Evolutionary conservation across 2,113 vertebrate species (phyloP).

Genomic region (Neodontobutis hainanensis): DNA sequence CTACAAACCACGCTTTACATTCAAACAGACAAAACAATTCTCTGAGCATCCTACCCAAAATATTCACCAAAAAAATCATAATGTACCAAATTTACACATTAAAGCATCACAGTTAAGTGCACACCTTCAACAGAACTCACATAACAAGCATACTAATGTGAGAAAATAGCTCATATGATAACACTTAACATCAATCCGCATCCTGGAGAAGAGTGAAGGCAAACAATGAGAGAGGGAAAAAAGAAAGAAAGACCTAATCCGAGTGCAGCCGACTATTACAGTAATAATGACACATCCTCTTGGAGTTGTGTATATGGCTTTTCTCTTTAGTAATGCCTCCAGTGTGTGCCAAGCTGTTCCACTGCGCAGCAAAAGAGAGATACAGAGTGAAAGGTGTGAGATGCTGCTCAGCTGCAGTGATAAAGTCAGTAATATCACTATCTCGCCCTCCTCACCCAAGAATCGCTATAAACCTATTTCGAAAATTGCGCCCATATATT

Average conservation of each 20-base stretch:
- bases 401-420: slow-evolving; percentile 77
- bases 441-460: slow-evolving; percentile 80
- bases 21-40: no score
- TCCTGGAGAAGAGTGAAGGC: neutral
- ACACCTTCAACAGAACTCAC: slow-evolving; percentile 14
- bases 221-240: slow-evolving; percentile 20
- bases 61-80: neutral
- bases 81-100: slow-evolving; percentile 31
- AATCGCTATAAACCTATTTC: slow-evolving; percentile 84
- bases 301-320: slow-evolving; percentile 23
- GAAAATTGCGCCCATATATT: slow-evolving; percentile 83
- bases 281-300: slow-evolving; percentile 49
- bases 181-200: slow-evolving; percentile 1
- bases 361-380: slow-evolving; percentile 60
- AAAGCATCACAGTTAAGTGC: slow-evolving; percentile 13
- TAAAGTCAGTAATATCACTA: slow-evolving; percentile 84
- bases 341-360: slow-evolving; percentile 27
- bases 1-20: no score
- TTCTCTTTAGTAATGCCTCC: slow-evolving; percentile 43
- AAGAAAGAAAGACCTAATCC: slow-evolving; percentile 14
- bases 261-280: slow-evolving; percentile 27
- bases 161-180: slow-evolving; percentile 35
- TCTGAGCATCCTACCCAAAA: no score
- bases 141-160: slow-evolving; percentile 33
- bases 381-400: slow-evolving; percentile 60